phyloP scores from a whole-genome alignment of 2,113 vertebrate species.

The Chloroceryle aenea region DNA sequence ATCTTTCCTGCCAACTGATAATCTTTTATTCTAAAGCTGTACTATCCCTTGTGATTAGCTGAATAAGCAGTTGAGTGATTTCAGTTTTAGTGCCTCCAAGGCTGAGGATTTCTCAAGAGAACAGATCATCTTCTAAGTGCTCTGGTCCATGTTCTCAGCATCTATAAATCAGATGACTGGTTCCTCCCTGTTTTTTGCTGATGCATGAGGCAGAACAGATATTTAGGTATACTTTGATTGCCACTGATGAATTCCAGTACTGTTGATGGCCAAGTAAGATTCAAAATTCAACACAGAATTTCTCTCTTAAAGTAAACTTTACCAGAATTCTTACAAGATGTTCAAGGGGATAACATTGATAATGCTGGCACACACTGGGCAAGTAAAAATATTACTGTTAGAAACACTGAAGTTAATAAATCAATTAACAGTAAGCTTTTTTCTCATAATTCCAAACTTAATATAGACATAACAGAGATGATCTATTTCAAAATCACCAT shows the following conservation, averaged over 20 bases:
- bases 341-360: background rate
- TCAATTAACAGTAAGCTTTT: background rate
- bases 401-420: background rate
- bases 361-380: background rate
- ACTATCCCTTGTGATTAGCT: background rate
- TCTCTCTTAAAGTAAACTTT: background rate
- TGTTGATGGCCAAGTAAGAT: background rate
- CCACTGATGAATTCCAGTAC: background rate
- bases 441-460: background rate
- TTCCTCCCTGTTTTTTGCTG: background rate
- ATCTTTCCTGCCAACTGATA: background rate
- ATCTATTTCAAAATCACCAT: background rate
- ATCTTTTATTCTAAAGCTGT: constrained; percentile 14
- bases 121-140: constrained; percentile 8
- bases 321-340: background rate
- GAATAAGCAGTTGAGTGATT: constrained; percentile 17
- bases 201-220: background rate
- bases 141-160: background rate
- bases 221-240: background rate
- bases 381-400: background rate
- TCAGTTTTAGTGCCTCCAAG: constrained; percentile 13
- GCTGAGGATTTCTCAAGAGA: constrained; percentile 23
- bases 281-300: background rate
- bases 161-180: background rate
- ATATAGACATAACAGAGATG: background rate